Conservation (phyloP, 2,113 vertebrate species). For the Caloenas nicobarica region DNA sequence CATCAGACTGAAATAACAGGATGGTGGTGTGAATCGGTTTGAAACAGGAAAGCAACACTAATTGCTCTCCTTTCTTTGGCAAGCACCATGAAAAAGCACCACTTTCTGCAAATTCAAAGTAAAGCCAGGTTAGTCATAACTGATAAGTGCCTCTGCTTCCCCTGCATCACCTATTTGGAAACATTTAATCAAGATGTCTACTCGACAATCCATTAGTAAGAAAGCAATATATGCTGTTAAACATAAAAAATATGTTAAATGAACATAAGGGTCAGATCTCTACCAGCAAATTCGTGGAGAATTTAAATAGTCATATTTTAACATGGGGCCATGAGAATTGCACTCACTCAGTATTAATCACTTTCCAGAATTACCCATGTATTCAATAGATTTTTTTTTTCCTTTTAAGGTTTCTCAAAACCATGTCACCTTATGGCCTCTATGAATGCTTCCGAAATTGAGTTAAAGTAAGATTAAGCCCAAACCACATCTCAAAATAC, state of each 20-base stretch:
- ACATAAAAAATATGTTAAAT: background rate
- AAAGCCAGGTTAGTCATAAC: background rate
- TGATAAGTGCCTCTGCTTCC: background rate
- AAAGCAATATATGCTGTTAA: background rate
- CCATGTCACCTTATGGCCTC: background rate
- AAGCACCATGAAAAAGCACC: background rate
- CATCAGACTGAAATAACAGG: background rate
- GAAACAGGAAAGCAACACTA: background rate
- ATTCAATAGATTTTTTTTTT: background rate
- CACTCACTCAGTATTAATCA: background rate
- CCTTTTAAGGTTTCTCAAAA: background rate
- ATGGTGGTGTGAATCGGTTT: background rate
- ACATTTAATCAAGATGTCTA: background rate
- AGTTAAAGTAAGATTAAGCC: background rate
- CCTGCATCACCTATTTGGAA: background rate
- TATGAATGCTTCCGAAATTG: background rate
- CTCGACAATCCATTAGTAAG: background rate
- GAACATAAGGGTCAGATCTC: background rate
- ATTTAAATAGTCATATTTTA: background rate
- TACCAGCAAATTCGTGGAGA: background rate
- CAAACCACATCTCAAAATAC: background rate
- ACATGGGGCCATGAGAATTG: background rate
- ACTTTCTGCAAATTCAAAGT: background rate
- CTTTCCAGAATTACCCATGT: background rate
- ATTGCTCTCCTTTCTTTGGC: background rate